These are phyloP conservation scores for Tapirus indicus DNA, from an alignment of 2,797 vertebrate species.

Conservation along the genomic window DNA sequence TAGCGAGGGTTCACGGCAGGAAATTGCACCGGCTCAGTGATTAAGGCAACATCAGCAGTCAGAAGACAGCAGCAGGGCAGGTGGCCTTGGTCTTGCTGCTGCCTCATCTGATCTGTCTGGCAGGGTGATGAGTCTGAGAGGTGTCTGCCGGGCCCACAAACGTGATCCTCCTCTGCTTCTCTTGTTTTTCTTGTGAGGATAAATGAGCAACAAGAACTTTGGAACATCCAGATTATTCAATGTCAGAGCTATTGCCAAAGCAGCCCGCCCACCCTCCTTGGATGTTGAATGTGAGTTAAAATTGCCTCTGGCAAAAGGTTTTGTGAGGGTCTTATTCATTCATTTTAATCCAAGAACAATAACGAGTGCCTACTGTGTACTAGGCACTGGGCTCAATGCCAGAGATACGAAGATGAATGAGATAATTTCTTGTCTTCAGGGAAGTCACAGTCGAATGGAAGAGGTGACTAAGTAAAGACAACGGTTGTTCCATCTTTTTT, in stretches of 20 bases:
- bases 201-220: constrained; percentile 42
- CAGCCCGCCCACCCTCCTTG: constrained; percentile 58
- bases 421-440: constrained; percentile 77
- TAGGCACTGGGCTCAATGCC: constrained; percentile 38
- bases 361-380: constrained; percentile 77
- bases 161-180: not conserved
- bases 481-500: constrained; percentile 48
- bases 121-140: constrained; percentile 7
- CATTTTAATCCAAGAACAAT: constrained; percentile 78
- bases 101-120: constrained; percentile 55
- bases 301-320: constrained; percentile 70
- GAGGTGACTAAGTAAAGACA: constrained; percentile 62
- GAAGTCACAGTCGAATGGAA: constrained; percentile 69
- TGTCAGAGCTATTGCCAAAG: constrained; percentile 58
- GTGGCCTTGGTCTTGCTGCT: constrained; percentile 50
- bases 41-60: constrained; percentile 32
- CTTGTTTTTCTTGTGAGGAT: not conserved
- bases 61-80: constrained; percentile 42
- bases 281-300: constrained; percentile 70
- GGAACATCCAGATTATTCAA: constrained; percentile 2
- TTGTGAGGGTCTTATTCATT: constrained; percentile 73
- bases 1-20: rapidly evolving
- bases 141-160: not conserved
- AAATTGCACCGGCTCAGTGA: constrained; percentile 52
- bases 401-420: constrained; percentile 75